A percentile compares a stretch with the other conserved stretches of the same genome.
These are phyloP conservation scores for Geotrypetes seraphini DNA, from an alignment of 2,797 vertebrate species.

Conservation along the genomic window DNA sequence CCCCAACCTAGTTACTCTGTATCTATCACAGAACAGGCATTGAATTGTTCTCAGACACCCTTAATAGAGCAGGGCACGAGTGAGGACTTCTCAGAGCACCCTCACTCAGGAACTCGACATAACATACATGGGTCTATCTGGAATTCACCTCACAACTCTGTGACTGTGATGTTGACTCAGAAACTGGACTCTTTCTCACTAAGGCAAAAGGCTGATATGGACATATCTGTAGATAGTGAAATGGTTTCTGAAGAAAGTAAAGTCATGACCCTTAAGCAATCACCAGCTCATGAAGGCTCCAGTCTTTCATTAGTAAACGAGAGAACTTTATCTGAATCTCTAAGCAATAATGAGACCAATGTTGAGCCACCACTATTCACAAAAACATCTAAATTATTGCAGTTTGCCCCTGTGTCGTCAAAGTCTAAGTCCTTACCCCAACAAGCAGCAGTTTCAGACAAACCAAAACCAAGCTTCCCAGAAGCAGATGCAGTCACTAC, in stretches of 20 bases:
- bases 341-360: constrained; percentile 3
- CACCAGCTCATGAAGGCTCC: constrained; percentile 18
- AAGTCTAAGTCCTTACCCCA: constrained; percentile 1
- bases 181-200: too few relatives aligned
- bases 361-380: constrained; percentile 32
- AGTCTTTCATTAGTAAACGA: constrained; percentile 23
- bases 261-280: constrained; percentile 4
- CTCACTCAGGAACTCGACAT: not conserved
- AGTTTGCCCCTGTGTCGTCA: constrained; percentile 24
- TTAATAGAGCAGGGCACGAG: not conserved
- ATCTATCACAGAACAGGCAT: not conserved
- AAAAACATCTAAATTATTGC: constrained; percentile 37
- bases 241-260: too few relatives aligned
- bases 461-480: not conserved
- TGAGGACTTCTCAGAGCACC: not conserved
- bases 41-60: not conserved
- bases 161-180: too few relatives aligned
- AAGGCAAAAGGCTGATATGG: too few relatives aligned
- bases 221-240: too few relatives aligned
- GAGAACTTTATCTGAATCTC: not conserved
- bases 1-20: not conserved
- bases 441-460: not conserved
- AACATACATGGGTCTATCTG: not conserved
- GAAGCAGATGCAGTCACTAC: not conserved
- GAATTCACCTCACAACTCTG: not conserved